Conservation (phyloP, 2,113 vertebrate genomes). For the Elephantulus edwardii region DNA sequence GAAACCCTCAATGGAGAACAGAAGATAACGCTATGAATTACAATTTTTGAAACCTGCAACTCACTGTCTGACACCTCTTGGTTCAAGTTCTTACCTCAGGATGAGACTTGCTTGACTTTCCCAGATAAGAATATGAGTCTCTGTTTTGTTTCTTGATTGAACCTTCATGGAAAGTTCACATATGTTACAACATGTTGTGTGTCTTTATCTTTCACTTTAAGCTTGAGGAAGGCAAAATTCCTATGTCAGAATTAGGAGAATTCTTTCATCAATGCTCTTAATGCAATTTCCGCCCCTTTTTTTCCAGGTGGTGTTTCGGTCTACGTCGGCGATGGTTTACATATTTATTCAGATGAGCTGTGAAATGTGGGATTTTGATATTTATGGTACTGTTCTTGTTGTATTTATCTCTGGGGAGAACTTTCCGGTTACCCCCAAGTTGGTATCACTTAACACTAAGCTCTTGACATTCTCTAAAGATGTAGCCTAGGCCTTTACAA, state of each 20-base stretch:
- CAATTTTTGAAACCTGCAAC: neutral
- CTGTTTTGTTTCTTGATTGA: neutral
- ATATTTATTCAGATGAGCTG: slow-evolving; percentile 99
- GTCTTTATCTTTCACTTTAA: neutral
- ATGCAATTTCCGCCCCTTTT: slow-evolving; percentile 39
- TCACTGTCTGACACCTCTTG: neutral
- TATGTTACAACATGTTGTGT: neutral
- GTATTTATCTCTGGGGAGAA: slow-evolving; percentile 6
- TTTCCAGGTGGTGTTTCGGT: slow-evolving; percentile 96
- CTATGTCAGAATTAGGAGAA: neutral
- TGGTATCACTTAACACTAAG: slow-evolving; percentile 46
- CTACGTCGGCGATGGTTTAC: slow-evolving; percentile 98
- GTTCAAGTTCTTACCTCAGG: neutral
- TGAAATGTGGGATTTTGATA: slow-evolving; percentile 99
- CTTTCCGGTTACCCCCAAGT: slow-evolving; percentile 26
- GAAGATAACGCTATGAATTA: neutral
- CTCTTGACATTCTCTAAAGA: slow-evolving; percentile 20
- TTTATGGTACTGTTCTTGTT: slow-evolving; percentile 89
- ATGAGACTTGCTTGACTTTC: neutral
- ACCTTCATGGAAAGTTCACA: neutral
- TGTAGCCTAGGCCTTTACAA: neutral
- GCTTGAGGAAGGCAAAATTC: neutral
- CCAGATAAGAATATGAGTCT: neutral
- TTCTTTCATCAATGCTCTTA: slow-evolving; percentile 27
- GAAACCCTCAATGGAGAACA: neutral